These are phyloP conservation scores for Chalcosyrphus nemorum DNA, from an alignment of 2,888 invertebrate species.

Conservation along the genomic window DNA sequence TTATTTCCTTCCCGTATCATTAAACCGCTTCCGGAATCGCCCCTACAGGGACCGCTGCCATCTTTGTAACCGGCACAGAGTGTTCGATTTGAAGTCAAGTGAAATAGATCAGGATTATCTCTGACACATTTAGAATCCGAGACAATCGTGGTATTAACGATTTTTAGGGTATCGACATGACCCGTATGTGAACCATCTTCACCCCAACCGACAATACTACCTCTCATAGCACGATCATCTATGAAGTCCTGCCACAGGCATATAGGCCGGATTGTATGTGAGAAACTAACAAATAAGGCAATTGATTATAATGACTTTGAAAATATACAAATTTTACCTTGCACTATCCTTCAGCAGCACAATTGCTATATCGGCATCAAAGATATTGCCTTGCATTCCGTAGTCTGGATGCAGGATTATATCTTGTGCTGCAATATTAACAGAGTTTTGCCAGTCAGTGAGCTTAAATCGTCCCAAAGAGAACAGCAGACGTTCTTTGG, in stretches of 20 bases:
- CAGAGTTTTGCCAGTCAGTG: slow-evolving; percentile 77
- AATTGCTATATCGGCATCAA: slow-evolving; percentile 82
- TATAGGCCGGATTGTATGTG: slow-evolving; percentile 76
- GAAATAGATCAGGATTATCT: slow-evolving; percentile 78
- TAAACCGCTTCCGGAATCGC: slow-evolving; percentile 86
- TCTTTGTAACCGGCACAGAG: slow-evolving; percentile 79
- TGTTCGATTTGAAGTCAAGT: slow-evolving; percentile 75
- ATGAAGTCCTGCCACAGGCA: slow-evolving; percentile 79
- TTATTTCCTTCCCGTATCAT: slow-evolving; percentile 80
- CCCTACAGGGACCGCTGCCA: slow-evolving; percentile 80
- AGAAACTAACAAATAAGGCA: slow-evolving; percentile 73
- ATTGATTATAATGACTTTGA: too few relatives aligned
- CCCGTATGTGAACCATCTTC: slow-evolving; percentile 78
- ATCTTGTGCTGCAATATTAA: slow-evolving; percentile 45
- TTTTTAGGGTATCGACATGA: slow-evolving; percentile 79
- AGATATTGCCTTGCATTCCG: slow-evolving; percentile 68
- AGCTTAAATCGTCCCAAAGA: slow-evolving; percentile 79
- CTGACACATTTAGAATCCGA: slow-evolving; percentile 83
- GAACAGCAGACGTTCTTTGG: slow-evolving; percentile 69
- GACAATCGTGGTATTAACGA: slow-evolving; percentile 82
- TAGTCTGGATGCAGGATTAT: slow-evolving; percentile 80
- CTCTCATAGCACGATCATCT: too few relatives aligned
- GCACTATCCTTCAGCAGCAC: slow-evolving; percentile 79
- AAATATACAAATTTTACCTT: slow-evolving; percentile 67
- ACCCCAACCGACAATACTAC: slow-evolving; percentile 82